Percentiles rank a stretch among this genome's conserved stretches.
phyloP scores from a whole-genome alignment of 2,888 invertebrate species.

The Ormyrus labotus region DNA sequence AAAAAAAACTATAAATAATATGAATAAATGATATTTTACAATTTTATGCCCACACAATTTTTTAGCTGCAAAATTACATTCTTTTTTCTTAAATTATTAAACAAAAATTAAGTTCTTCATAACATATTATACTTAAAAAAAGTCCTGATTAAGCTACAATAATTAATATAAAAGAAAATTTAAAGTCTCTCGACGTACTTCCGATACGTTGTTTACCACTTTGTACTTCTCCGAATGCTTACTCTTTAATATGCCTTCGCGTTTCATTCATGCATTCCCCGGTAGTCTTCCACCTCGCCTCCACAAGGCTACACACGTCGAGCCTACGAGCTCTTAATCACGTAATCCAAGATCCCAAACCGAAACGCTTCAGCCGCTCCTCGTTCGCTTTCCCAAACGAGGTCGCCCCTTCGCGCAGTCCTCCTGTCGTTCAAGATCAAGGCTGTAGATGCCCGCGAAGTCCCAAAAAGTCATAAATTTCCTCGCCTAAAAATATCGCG shows the following conservation, averaged over 20 bases:
- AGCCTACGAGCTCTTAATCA: slow-evolving; percentile 30
- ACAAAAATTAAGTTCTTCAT: too few species aligned
- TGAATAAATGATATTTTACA: too few species aligned
- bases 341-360: slow-evolving; percentile 13
- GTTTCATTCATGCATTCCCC: slow-evolving; percentile 15
- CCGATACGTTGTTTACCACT: background rate
- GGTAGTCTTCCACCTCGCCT: background rate
- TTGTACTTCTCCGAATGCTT: background rate
- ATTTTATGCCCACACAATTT: too few species aligned
- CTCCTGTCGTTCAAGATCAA: slow-evolving; percentile 25
- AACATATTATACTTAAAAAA: too few species aligned
- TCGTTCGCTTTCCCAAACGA: too few species aligned
- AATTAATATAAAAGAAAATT: background rate
- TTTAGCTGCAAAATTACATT: too few species aligned
- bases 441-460: background rate
- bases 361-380: background rate
- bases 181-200: background rate
- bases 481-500: background rate
- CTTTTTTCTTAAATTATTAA: too few species aligned
- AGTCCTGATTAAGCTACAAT: background rate
- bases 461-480: too few species aligned
- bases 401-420: too few species aligned
- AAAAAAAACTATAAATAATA: too few species aligned
- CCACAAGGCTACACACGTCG: background rate
- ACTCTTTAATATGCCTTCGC: background rate